Evolutionary conservation across 2,113 vertebrate species (phyloP), one percentile per base, ranked within the genome.

Genomic region (Phyllopteryx taeniolatus): DNA sequence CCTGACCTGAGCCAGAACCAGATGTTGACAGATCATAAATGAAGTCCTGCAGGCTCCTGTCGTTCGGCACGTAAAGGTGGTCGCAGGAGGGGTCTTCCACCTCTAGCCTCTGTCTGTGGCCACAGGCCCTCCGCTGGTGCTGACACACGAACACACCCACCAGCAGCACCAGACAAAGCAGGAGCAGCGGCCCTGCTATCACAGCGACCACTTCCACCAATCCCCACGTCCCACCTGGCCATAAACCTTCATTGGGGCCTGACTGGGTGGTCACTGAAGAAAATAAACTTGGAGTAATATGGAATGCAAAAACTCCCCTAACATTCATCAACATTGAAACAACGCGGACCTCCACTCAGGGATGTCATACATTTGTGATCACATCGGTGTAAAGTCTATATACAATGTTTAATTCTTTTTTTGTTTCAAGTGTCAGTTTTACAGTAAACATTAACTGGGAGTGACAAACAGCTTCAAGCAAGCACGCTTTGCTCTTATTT

Each of bases 21-120:
- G 97, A 98, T 2, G 96, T 98, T 89, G 97, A 98, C 71, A 97
- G 93, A 86, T 98, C 95, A 0, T 96, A 98, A 81, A 98, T 96
- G n/a, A 98, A 94, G 86, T 99, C 96, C 76, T 96, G 96, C 78
- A 98, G 92, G 0, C 95, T 98, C 91, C 95, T 95, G 81, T 98
- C 97, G 91, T 98, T 97, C 33, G 96, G 93, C 77, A 97, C 89
- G 89, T 95, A 99, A 89, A 99, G 95, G 78, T 93, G 89, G 81
- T 99, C 96, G 77, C 96, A 96, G 1, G 95, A 96, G 46, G 96
- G 95, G 68, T 98, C 97, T 8, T 98, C 96, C 90, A 97, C 92
- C 76, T 98, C 95, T 80, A 99, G 89, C 57, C 96, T 92, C 86
- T 98, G 96, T 42, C 96, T 93, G 86, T 96, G 95, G 87, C 95